phyloP scores from a whole-genome alignment of 2,113 vertebrate genomes.

The Actenoides hombroni region DNA sequence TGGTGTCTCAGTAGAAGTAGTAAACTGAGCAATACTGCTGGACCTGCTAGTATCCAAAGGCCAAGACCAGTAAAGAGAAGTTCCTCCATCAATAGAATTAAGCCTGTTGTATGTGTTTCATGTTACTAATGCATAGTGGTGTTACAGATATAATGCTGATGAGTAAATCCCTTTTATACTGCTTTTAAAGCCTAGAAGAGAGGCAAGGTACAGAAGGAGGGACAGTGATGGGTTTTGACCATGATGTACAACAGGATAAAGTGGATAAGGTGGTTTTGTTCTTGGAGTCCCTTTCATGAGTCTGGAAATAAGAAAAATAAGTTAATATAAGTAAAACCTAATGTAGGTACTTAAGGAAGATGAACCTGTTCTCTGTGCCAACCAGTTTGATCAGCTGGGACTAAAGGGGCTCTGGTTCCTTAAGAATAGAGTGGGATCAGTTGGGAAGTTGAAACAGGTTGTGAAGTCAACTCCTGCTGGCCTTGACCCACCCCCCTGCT shows the following conservation, averaged over 20 bases:
- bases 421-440: not conserved
- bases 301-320: not conserved
- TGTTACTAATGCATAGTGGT: not conserved
- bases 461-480: not conserved
- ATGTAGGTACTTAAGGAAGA: not conserved
- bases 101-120: not conserved
- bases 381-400: not conserved
- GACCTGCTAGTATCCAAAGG: not conserved
- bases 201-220: not conserved
- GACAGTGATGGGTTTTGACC: not conserved
- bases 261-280: not conserved
- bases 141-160: not conserved
- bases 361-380: not conserved
- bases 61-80: not conserved
- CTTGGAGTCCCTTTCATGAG: not conserved
- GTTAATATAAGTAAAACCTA: not conserved
- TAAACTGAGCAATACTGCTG: not conserved
- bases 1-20: not conserved
- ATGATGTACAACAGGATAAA: not conserved
- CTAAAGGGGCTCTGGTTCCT: not conserved
- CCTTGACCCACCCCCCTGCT: not conserved
- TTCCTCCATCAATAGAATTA: not conserved
- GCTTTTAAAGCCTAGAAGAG: not conserved
- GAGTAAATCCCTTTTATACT: not conserved
- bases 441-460: not conserved